Conservation (phyloP, 2,888 invertebrate species). For the Oligia latruncula region DNA sequence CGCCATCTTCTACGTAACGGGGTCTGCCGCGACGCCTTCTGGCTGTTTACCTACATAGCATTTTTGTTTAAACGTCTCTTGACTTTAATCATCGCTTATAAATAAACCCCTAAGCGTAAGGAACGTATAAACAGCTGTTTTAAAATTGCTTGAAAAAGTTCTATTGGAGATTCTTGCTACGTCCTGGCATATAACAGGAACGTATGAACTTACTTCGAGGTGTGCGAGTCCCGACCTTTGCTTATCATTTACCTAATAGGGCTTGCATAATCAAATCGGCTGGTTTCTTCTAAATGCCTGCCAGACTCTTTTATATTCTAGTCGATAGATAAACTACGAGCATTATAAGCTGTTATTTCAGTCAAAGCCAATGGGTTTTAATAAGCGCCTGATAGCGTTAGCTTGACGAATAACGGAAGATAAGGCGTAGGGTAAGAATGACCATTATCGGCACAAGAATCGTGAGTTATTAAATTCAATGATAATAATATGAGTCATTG, state of each 20-base stretch:
- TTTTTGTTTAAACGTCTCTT: background rate
- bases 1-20: background rate
- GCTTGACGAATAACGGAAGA: slow-evolving; percentile 49
- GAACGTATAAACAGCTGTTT: background rate
- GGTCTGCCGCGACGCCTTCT: background rate
- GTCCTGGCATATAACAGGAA: background rate
- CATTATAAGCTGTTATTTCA: slow-evolving; percentile 26
- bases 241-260: slow-evolving; percentile 26
- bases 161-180: background rate
- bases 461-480: background rate
- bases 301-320: slow-evolving; percentile 8
- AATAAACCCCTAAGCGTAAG: background rate
- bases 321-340: slow-evolving; percentile 32
- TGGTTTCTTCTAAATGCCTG: slow-evolving; percentile 21
- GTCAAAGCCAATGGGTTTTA: slow-evolving; percentile 38
- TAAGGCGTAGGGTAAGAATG: slow-evolving; percentile 29
- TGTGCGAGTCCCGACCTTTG: background rate
- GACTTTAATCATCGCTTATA: background rate
- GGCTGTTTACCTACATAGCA: background rate
- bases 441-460: background rate
- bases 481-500: background rate
- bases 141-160: background rate
- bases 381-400: slow-evolving; percentile 21
- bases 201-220: background rate
- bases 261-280: slow-evolving; percentile 47